phyloP scores from a whole-genome alignment of 2,797 vertebrate species.

The Pantherophis vulpinus region DNA sequence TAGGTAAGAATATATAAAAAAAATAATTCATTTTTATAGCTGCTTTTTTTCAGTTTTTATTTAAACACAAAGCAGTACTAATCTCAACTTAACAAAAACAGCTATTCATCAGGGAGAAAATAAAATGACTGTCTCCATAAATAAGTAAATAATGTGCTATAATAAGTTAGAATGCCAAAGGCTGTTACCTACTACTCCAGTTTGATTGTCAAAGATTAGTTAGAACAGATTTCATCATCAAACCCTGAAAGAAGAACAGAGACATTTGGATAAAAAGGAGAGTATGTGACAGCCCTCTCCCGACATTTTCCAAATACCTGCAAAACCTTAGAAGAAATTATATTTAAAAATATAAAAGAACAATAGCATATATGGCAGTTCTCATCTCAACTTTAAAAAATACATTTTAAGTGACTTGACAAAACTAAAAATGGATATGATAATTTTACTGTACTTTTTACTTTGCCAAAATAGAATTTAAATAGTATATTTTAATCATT shows the following conservation, averaged over 20 bases:
- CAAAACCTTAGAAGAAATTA: slow-evolving; percentile 63
- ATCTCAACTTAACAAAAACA: background rate
- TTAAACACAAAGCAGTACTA: slow-evolving; percentile 7
- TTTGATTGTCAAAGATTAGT: slow-evolving; percentile 72
- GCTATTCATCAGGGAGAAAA: background rate
- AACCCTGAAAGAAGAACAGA: slow-evolving; percentile 72
- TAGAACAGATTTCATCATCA: slow-evolving; percentile 73
- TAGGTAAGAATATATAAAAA: background rate
- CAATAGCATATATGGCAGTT: background rate
- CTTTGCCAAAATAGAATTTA: background rate
- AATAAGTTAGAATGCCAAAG: slow-evolving; percentile 30
- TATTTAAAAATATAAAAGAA: slow-evolving; percentile 13
- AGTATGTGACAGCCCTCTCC: slow-evolving; percentile 71
- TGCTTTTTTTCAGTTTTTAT: background rate
- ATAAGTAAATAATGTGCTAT: slow-evolving; percentile 29
- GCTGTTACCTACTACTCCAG: slow-evolving; percentile 64
- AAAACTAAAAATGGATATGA: background rate
- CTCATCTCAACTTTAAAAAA: background rate
- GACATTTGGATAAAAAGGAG: slow-evolving; percentile 74
- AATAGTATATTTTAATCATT: background rate
- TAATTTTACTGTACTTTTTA: background rate
- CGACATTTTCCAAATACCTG: slow-evolving; percentile 75
- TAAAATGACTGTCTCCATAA: slow-evolving; percentile 12
- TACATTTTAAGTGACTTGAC: background rate
- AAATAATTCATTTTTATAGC: background rate